Evolutionary conservation across 2,797 vertebrate genomes (phyloP), one percentile per base, ranked within the genome.

Genomic region (Pogoniulus pusillus): DNA sequence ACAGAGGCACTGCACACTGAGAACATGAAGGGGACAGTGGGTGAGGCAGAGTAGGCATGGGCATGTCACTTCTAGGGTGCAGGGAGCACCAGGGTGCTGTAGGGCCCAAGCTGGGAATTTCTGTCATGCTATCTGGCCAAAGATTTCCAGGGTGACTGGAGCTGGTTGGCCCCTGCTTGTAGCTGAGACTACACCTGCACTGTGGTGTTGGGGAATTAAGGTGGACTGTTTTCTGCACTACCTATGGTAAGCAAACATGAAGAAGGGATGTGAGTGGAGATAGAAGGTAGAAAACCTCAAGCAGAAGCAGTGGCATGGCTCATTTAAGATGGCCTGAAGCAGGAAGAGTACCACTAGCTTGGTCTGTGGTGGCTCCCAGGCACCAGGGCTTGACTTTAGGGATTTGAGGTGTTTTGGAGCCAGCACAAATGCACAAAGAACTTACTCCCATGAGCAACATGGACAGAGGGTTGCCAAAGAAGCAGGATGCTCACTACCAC

Each of bases 1-100:
- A 22, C 0, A 3, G 53, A 53, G 47, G 6, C 7, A 4, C 8
- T 55, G 16, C 34, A 39, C 1, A 6, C 18, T 1, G 0, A 43
- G 49, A 16, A 68, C 62, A 34, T 2, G 9, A 10, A 16, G 29
- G 10, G 8, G 43, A 6, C 14, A 41, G 16, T 0, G 2, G 12
- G 12, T 5, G 35, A 86, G 24, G 32, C 20, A 70, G 14, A 6
- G 7, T 11, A 59, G 1, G 0, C 4, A 1, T 27, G 32, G n/a
- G 7, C 27, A 24, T 10, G 32, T 10, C 32, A 3, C 18, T 37
- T 35, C 35, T 51, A 72, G 59, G 29, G 11, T 9, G 16, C 2
- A 1, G 32, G 68, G 24, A 74, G 35, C 37, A 64, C 8, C 39
- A 24, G 10, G 43, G 22, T 1, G 0, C 16, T 35, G 60, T 47